These are phyloP conservation scores for Lethocerus indicus DNA, from an alignment of 1,140 invertebrate genomes.

Conservation along the genomic window DNA sequence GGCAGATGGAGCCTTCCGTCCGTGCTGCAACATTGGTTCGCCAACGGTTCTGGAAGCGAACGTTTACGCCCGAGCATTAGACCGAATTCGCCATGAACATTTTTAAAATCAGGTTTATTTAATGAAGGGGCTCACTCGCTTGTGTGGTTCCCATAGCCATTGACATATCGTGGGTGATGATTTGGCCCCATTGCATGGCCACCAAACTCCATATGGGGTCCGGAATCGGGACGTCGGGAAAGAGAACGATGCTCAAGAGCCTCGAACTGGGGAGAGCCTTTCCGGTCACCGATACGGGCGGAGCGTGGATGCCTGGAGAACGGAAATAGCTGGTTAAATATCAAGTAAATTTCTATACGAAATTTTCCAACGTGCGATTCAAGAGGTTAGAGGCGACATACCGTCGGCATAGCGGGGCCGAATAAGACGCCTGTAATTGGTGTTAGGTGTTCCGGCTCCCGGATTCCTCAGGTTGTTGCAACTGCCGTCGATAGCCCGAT, in stretches of 20 bases:
- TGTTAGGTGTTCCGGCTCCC: conserved; percentile 51
- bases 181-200: conserved; percentile 77
- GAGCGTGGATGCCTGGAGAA: conserved; percentile 39
- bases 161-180: conserved; percentile 75
- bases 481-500: conserved; percentile 62
- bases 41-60: conserved; percentile 46
- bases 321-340: neutral
- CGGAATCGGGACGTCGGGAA: conserved; percentile 39
- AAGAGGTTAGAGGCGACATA: conserved; percentile 24
- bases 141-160: conserved; percentile 50
- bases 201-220: conserved; percentile 53
- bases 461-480: conserved; percentile 69
- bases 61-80: conserved; percentile 43
- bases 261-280: conserved; percentile 47
- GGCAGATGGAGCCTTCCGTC: conserved; percentile 36
- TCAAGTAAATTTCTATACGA: neutral
- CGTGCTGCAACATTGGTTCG: conserved; percentile 46
- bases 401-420: conserved; percentile 68
- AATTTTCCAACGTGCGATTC: neutral
- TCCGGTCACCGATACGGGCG: conserved; percentile 38
- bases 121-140: conserved; percentile 36
- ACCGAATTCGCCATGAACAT: conserved; percentile 76
- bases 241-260: conserved; percentile 46
- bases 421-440: conserved; percentile 56
- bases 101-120: conserved; percentile 26